Conservation (phyloP, 2,888 invertebrate species). For the Pristionchus arcanus region DNA sequence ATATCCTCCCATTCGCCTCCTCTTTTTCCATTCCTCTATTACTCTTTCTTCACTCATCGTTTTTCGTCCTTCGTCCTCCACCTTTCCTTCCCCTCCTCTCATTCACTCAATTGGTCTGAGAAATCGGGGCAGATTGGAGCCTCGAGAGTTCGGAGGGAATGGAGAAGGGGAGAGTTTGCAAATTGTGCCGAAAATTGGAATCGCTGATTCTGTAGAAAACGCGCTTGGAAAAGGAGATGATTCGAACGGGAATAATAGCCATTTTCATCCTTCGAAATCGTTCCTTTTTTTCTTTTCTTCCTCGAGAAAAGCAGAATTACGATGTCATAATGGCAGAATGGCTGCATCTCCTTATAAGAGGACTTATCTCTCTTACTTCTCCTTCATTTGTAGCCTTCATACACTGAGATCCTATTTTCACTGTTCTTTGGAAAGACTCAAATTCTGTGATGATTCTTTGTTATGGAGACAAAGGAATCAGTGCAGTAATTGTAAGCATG, state of each 20-base stretch:
- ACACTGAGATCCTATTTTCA: background rate
- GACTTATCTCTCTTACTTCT: background rate
- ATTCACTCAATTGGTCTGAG: slow-evolving; percentile 53
- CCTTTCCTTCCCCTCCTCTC: slow-evolving; percentile 31
- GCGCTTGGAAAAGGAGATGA: background rate
- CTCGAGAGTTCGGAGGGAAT: background rate
- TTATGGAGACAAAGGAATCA: background rate
- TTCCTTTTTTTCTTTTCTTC: background rate
- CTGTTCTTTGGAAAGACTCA: background rate
- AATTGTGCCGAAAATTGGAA: background rate
- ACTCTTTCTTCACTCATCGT: slow-evolving; percentile 50
- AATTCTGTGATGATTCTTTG: background rate
- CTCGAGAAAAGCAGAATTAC: background rate
- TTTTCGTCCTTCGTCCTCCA: slow-evolving; percentile 47
- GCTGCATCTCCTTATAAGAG: background rate
- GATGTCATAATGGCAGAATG: background rate
- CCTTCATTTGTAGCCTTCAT: background rate
- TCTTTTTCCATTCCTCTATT: slow-evolving; percentile 18
- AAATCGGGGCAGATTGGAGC: slow-evolving; percentile 44
- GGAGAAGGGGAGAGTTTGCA: background rate
- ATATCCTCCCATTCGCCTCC: background rate
- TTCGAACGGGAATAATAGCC: slow-evolving; percentile 1
- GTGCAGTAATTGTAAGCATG: background rate
- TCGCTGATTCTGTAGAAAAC: background rate
- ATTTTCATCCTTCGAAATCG: background rate